phyloP scores from a whole-genome alignment of 2,888 invertebrate genomes.

The Dynastes tityus region DNA sequence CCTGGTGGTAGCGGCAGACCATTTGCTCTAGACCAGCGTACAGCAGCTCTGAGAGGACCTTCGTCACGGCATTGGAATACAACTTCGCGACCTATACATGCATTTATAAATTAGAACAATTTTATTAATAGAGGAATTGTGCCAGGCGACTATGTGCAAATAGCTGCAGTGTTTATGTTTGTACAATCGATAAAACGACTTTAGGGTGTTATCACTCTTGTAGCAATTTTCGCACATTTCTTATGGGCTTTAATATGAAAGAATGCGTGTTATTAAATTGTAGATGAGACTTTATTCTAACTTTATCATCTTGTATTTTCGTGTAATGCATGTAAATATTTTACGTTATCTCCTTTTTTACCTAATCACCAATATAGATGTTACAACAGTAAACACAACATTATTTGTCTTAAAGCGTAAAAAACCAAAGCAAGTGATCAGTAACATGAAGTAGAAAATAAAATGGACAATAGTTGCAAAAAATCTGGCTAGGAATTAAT shows the following conservation, averaged over 20 bases:
- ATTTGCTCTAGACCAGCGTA: conserved; percentile 83
- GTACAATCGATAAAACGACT: conserved; percentile 31
- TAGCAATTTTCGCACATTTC: conserved; percentile 8
- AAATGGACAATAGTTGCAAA: too few relatives aligned
- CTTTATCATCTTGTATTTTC: background rate
- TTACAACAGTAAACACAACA: too few relatives aligned
- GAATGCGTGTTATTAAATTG: conserved; percentile 21
- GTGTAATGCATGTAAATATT: background rate
- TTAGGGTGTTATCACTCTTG: conserved; percentile 1
- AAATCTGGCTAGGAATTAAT: too few relatives aligned
- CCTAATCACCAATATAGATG: too few relatives aligned
- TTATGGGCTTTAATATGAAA: conserved; percentile 3
- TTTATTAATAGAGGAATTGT: background rate
- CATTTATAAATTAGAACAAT: conserved; percentile 2
- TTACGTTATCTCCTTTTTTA: too few relatives aligned
- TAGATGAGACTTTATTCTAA: conserved; percentile 27
- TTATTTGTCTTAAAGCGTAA: too few relatives aligned
- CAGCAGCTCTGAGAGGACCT: conserved; percentile 83
- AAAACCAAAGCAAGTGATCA: too few relatives aligned
- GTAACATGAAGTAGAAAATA: too few relatives aligned
- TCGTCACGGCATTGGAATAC: conserved; percentile 95
- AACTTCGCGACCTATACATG: conserved; percentile 85
- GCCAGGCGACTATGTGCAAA: conserved; percentile 25
- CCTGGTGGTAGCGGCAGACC: conserved; percentile 83
- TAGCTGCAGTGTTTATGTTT: conserved; percentile 30